Evolutionary conservation across 2,797 vertebrate genomes (phyloP).

Genomic region (Staurois parvus): DNA sequence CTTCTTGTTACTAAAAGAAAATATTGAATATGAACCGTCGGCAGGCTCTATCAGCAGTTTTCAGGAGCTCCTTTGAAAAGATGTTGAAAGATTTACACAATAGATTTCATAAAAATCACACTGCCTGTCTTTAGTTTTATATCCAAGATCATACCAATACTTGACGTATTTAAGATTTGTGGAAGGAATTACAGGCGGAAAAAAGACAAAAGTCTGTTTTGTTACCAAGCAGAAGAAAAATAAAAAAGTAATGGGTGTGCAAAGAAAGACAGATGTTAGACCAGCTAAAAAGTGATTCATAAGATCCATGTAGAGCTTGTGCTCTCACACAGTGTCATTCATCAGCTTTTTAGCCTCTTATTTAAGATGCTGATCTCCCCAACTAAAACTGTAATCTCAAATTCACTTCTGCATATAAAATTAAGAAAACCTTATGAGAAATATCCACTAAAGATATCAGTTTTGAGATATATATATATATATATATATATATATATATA

Average conservation of each 20-base stretch:
- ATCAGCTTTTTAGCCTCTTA: background rate
- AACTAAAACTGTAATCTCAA: too few relatives aligned
- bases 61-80: conserved; percentile 20
- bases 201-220: background rate
- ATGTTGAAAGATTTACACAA: background rate
- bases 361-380: too few relatives aligned
- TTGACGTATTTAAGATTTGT: background rate
- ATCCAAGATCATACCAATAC: conserved; percentile 12
- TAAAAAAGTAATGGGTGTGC: background rate
- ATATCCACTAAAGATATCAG: too few relatives aligned
- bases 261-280: background rate
- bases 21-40: conserved; percentile 41
- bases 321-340: background rate
- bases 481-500: too few relatives aligned
- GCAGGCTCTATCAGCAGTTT: conserved; percentile 34
- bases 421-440: too few relatives aligned
- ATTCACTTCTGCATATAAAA: too few relatives aligned
- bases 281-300: background rate
- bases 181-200: conserved; percentile 17
- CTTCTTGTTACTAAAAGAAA: conserved; percentile 46
- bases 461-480: too few relatives aligned
- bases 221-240: background rate
- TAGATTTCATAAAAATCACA: conserved; percentile 1
- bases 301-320: background rate
- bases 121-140: background rate